Evolutionary conservation across 1,140 invertebrate genomes (phyloP).

Genomic region (Aporrectodea caliginosa): DNA sequence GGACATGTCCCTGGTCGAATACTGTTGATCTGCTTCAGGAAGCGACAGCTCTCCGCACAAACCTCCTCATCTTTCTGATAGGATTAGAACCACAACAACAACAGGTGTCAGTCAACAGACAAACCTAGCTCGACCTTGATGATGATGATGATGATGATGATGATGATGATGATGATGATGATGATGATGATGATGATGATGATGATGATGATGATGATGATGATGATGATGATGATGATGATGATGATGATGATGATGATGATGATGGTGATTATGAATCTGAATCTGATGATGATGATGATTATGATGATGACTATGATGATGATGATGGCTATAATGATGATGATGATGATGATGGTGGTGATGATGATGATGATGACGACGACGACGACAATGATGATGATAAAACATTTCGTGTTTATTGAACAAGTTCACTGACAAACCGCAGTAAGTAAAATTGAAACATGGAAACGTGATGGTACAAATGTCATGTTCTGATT

Average conservation of each 20-base stretch:
- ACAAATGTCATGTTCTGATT: too few relatives aligned
- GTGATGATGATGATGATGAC: too few relatives aligned
- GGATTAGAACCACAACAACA: too few relatives aligned
- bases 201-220: constrained; percentile 27
- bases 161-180: constrained; percentile 25
- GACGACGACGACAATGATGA: too few relatives aligned
- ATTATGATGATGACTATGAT: too few relatives aligned
- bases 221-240: constrained; percentile 25
- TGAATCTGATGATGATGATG: too few relatives aligned
- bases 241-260: constrained; percentile 26
- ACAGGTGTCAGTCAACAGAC: background rate
- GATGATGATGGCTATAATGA: too few relatives aligned
- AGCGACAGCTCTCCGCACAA: constrained; percentile 25
- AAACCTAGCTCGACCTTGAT: background rate
- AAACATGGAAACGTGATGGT: too few relatives aligned
- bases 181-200: constrained; percentile 23
- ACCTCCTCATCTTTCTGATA: constrained; percentile 16
- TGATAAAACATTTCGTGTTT: too few relatives aligned
- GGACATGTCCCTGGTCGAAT: constrained; percentile 21
- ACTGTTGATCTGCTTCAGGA: constrained; percentile 19
- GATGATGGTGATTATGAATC: background rate
- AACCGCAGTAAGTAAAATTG: too few relatives aligned
- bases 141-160: constrained; percentile 1
- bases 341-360: too few relatives aligned
- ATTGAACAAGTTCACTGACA: too few relatives aligned